A percentile compares a stretch with the other conserved stretches of the same genome.
Evolutionary conservation across 1,140 invertebrate species (phyloP).

Genomic region (Drosophila mauritiana): DNA sequence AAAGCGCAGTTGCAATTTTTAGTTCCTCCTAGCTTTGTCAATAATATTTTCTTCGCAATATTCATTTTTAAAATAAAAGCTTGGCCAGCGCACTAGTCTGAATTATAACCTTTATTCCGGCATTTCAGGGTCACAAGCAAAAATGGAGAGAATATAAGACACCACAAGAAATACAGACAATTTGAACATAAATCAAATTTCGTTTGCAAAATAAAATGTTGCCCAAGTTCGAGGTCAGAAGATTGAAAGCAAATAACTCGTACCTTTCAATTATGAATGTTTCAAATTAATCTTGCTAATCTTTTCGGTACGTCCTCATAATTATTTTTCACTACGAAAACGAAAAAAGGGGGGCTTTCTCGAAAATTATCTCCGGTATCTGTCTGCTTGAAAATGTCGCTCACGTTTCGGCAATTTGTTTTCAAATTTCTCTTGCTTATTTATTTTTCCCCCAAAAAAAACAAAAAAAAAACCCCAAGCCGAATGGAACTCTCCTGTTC

Average conservation of each 20-base stretch:
- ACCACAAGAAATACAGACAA: background rate
- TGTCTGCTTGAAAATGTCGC: conserved; percentile 3
- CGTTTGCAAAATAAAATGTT: background rate
- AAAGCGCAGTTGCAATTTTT: background rate
- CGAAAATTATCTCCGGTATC: background rate
- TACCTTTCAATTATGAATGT: conserved; percentile 31
- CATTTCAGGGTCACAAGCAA: conserved; percentile 7
- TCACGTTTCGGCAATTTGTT: conserved; percentile 33
- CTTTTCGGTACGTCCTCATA: conserved; percentile 14
- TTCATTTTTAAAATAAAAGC: background rate
- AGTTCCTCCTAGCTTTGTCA: no score
- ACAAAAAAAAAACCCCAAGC: background rate
- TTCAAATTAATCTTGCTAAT: conserved; percentile 14
- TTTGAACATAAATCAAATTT: conserved; percentile 23
- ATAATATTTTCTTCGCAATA: background rate
- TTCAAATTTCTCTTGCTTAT: conserved; percentile 22
- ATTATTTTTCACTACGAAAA: background rate
- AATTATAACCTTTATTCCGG: background rate
- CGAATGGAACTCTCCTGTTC: conserved; percentile 7
- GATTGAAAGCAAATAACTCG: conserved; percentile 13
- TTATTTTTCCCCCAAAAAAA: conserved; percentile 9
- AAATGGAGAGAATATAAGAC: background rate
- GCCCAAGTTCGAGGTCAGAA: conserved; percentile 14
- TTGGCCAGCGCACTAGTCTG: no score
- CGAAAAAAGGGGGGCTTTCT: background rate